Evolutionary conservation across 2,888 invertebrate species (phyloP).

Genomic region (Drosophila subsilvestris): DNA sequence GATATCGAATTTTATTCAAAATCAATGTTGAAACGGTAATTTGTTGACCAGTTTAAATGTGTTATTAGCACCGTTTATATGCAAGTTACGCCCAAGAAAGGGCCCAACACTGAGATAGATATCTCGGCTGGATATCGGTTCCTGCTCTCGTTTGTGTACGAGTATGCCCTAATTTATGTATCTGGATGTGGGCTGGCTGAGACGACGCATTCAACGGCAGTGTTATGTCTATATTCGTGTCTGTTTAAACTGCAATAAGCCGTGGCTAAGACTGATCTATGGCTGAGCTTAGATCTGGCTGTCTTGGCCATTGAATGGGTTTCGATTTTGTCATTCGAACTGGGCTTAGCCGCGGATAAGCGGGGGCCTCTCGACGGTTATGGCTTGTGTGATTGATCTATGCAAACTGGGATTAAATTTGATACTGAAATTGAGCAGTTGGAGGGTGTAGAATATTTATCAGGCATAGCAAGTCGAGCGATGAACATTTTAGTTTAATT

Average conservation of each 20-base stretch:
- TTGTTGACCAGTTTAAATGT: constrained; percentile 76
- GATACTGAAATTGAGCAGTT: constrained; percentile 6
- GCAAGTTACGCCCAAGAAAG: constrained; percentile 64
- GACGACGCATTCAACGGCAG: constrained; percentile 70
- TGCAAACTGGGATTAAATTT: not conserved
- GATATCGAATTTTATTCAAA: constrained; percentile 57
- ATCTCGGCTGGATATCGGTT: constrained; percentile 41
- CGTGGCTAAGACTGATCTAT: constrained; percentile 72
- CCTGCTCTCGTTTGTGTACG: constrained; percentile 34
- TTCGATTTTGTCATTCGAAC: constrained; percentile 19
- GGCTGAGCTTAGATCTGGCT: constrained; percentile 36
- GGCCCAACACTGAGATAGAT: constrained; percentile 45
- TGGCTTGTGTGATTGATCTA: constrained; percentile 3
- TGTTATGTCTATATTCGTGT: constrained; percentile 73
- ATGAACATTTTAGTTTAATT: too few relatives aligned
- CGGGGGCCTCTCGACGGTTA: constrained; percentile 13
- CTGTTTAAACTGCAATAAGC: constrained; percentile 76
- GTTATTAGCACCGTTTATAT: constrained; percentile 78
- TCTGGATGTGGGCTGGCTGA: constrained; percentile 59
- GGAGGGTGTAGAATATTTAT: too few relatives aligned
- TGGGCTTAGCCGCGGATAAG: constrained; percentile 27
- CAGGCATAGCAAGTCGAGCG: too few relatives aligned
- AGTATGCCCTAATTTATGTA: constrained; percentile 72
- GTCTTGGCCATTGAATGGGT: constrained; percentile 11
- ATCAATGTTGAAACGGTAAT: constrained; percentile 73